Base-by-base conservation (phyloP, 1,140 invertebrate species). In the Bombus ignitus region DNA sequence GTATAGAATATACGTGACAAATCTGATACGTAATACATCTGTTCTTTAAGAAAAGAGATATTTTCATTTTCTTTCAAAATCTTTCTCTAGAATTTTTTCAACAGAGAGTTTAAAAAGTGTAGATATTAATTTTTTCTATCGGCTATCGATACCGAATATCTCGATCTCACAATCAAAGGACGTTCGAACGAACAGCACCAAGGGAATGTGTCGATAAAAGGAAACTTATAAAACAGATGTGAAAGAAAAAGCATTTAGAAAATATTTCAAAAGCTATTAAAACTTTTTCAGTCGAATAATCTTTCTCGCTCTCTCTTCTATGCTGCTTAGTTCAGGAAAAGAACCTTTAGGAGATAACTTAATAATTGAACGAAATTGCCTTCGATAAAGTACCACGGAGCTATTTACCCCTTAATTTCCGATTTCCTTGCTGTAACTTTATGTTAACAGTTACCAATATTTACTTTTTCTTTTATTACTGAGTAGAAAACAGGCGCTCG, bases 301-400 rank as follows among this genome's bases (percentile, higher is more conserved):
- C 35, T 76, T 18, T 59, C 22, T 53, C 18, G 15, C 35, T 70
- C 66, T 25, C 39, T 39, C 37, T 42, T n/a, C 28, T 39, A 39
- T n/a, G 25, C 5, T 72, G 25, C 35, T 72, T 72, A 39, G 37
- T 42, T 42, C 70, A 42, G 37, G 39, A 15, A 39, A n/a, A 72
- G 70, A 72, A 71, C 37, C 68, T 71, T 28, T 71, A 72, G 12
- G 6, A 72, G 39, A 68, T 72, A 81, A 72, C 35, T 72, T 68
- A 81, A 81, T 81, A 81, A 81, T 72, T 59, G 47, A 32, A 71
- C 42, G 37, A 59, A 72, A 81, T 72, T 81, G 25, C 68, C 28
- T 57, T 25, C 28, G 28, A 28, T 59, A 42, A 72, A 37, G 28
- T 72, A 42, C 35, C 39, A 39, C 2, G 5, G 1, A n/a, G 70